phyloP scores from a whole-genome alignment of 2,888 invertebrate genomes.

The Scaptomyza tumidula region DNA sequence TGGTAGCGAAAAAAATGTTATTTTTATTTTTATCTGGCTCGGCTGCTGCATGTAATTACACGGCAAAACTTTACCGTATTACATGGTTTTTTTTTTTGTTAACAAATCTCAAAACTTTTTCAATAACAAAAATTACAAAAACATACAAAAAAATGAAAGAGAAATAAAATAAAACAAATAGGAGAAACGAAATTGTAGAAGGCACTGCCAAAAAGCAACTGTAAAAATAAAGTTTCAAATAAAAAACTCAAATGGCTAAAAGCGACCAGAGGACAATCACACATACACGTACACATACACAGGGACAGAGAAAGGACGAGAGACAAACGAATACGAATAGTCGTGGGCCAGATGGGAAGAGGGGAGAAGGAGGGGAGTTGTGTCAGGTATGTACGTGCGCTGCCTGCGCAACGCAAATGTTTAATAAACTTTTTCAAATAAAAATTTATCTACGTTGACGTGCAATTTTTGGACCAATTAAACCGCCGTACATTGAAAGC shows the following conservation, averaged over 20 bases:
- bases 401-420: conserved; percentile 73
- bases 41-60: conserved; percentile 71
- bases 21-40: conserved; percentile 32
- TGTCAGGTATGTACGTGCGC: conserved; percentile 70
- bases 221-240: conserved; percentile 65
- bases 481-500: conserved; percentile 56
- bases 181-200: conserved; percentile 24
- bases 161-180: conserved; percentile 13
- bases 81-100: conserved; percentile 39
- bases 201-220: conserved; percentile 62
- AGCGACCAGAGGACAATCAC: conserved; percentile 58
- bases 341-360: conserved; percentile 1
- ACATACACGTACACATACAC: conserved; percentile 13
- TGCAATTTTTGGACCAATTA: conserved; percentile 82
- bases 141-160: conserved; percentile 13
- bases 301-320: background rate
- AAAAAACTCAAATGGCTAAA: conserved; percentile 66
- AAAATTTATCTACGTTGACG: conserved; percentile 80
- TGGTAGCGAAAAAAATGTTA: conserved; percentile 8
- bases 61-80: conserved; percentile 72
- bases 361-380: conserved; percentile 8
- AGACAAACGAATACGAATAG: conserved; percentile 10
- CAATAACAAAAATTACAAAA: conserved; percentile 68
- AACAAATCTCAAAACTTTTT: conserved; percentile 73
- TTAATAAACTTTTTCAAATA: conserved; percentile 80